Conservation (phyloP, 2,888 invertebrate genomes). For the Neocrepidodera transversa region DNA sequence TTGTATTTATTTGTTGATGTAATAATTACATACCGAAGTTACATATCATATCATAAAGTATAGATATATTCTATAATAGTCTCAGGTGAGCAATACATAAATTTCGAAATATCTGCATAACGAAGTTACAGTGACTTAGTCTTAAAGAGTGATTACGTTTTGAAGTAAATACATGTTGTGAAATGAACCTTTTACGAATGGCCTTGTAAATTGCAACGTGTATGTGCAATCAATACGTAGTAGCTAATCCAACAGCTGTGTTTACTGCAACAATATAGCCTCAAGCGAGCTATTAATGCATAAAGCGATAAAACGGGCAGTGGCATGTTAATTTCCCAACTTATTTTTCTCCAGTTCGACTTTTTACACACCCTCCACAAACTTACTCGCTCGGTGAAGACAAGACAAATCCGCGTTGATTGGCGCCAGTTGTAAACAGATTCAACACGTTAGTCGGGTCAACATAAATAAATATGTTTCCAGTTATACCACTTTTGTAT, state of each 20-base stretch:
- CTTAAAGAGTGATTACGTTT: conserved; percentile 25
- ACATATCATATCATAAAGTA: conserved; percentile 4
- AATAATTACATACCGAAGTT: conserved; percentile 23
- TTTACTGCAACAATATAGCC: conserved; percentile 46
- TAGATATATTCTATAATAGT: conserved; percentile 17
- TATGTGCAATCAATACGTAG: conserved; percentile 52
- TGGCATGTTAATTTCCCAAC: conserved; percentile 28
- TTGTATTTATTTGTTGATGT: conserved; percentile 11
- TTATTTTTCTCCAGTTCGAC: conserved; percentile 26
- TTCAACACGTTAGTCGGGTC: conserved; percentile 18
- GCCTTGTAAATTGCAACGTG: conserved; percentile 50
- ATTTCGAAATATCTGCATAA: conserved; percentile 26
- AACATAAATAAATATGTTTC: conserved; percentile 17
- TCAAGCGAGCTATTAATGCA: conserved; percentile 41
- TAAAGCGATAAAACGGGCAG: conserved; percentile 29
- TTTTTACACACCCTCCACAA: conserved; percentile 26
- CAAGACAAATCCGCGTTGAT: conserved; percentile 19
- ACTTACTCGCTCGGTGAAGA: conserved; percentile 3
- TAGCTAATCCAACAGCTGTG: conserved; percentile 53
- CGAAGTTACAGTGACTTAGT: conserved; percentile 22
- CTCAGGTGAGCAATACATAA: conserved; percentile 20
- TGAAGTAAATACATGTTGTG: conserved; percentile 43
- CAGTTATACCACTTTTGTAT: conserved; percentile 17
- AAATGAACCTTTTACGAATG: conserved; percentile 50
- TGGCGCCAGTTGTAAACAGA: conserved; percentile 31